These are phyloP conservation scores for Sebastes aleutianus DNA, from an alignment of 2,797 vertebrate genomes.

Conservation along the genomic window DNA sequence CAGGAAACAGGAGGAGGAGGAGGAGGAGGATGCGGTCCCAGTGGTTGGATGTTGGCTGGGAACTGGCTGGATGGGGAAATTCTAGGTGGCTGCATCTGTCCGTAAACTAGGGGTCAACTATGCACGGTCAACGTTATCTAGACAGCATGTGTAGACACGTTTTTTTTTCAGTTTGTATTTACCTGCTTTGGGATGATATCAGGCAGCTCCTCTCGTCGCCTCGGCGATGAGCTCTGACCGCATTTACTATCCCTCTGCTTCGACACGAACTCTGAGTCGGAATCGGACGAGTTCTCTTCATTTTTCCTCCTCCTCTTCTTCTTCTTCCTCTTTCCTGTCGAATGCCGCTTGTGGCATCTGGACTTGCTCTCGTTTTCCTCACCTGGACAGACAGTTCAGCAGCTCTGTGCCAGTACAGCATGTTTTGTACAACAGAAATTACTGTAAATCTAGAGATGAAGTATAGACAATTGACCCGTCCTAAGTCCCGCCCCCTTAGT, in stretches of 20 bases:
- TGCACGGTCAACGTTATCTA: neutral
- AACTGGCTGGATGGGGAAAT: no score
- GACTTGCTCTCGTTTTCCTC: constrained; percentile 79
- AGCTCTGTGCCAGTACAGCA: neutral
- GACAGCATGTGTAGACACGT: neutral
- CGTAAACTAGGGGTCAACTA: neutral
- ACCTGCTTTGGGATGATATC: constrained; percentile 83
- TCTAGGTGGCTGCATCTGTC: no score
- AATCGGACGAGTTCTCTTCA: constrained; percentile 78
- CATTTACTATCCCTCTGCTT: constrained; percentile 19
- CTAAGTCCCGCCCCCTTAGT: no score
- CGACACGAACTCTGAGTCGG: constrained; percentile 54
- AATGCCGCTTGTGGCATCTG: constrained; percentile 86
- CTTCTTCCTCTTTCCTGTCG: constrained; percentile 86
- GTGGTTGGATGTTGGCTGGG: no score
- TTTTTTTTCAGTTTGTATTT: neutral
- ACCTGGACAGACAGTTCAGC: constrained; percentile 62
- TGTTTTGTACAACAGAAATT: neutral
- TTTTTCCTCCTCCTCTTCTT: constrained; percentile 89
- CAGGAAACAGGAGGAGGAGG: no score
- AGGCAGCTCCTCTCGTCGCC: constrained; percentile 66
- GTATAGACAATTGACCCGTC: no score
- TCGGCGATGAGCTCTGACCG: constrained; percentile 3
- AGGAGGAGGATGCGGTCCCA: no score
- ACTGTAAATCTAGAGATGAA: neutral